Base-by-base conservation (phyloP, 2,888 invertebrate species). In the Diloba caeruleocephala region DNA sequence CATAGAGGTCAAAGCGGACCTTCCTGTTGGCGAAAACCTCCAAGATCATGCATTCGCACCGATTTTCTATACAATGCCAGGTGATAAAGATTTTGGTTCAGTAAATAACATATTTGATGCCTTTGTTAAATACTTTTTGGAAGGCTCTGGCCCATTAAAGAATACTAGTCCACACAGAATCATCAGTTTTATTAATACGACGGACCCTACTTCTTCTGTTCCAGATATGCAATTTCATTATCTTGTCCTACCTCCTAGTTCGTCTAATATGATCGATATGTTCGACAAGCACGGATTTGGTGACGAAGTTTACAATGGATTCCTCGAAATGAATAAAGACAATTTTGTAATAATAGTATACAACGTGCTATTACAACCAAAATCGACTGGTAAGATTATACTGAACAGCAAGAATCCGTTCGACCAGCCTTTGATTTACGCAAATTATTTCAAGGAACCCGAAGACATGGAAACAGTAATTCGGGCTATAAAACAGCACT, bases 401-500 rank as follows among this genome's bases (percentile, higher is more conserved):
- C 85, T 99, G 3, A 94, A 93, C 52, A 96, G 96, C 31, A 92
- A 86, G 9, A 90, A 97, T 82, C 96, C 97, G 0, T 87, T 93
- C 10, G 94, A 95, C 0, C 94, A 96, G 72, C 97, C 98, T 0
- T 82, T 95, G 14, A 85, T 88, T 51, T 79, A 50, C 61, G 92
- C 96, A 0, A 96, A 96, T 68, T 96, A 96, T 79, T 91, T 96
- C 26, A 79, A 90, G 0, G 87, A 95, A 1, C 81, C 87, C 3
- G 85, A 94, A 37, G 96, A 96, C 71, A 66, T 94, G 8, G 68
- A 88, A 15, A 77, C 76, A 15, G 13, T 88, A 1, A 36, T 89
- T 6, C 78, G 53, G 43, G 79, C 74, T 8, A 73, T 84, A 25
- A 85, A 76, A 43, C 78, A 85, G 25, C 70, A 81, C 50, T 26